Evolutionary conservation across 92 coral and sea anemone genomes (phyloP).

Genomic region (Zoanthus solanderi): DNA sequence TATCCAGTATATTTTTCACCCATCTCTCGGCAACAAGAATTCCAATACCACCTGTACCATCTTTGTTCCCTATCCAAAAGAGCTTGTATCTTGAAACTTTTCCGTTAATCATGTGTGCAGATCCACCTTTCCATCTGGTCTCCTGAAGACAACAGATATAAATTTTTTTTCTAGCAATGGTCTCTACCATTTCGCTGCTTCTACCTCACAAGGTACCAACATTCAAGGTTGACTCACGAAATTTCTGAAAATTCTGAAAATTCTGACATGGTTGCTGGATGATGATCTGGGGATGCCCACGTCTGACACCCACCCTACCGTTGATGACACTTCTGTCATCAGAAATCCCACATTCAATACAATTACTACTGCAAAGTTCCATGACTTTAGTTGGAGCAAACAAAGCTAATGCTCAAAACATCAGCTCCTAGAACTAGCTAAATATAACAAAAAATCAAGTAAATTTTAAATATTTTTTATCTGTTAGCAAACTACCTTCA

Average conservation of each 20-base stretch:
- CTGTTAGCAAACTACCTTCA: too few relatives aligned
- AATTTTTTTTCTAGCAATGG: conserved; percentile 13
- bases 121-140: conserved; percentile 34
- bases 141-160: conserved; percentile 20
- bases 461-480: too few relatives aligned
- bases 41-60: conserved; percentile 42
- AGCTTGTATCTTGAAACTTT: conserved; percentile 39
- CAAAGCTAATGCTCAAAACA: too few relatives aligned
- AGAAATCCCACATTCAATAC: too few relatives aligned
- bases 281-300: conserved; percentile 62
- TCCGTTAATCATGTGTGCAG: conserved; percentile 32
- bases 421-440: too few relatives aligned
- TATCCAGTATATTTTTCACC: conserved; percentile 28
- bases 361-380: too few relatives aligned
- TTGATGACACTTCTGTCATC: conserved; percentile 22
- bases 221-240: conserved; percentile 36
- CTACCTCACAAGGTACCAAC: conserved; percentile 54
- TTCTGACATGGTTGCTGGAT: conserved; percentile 35
- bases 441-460: too few relatives aligned
- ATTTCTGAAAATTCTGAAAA: not conserved
- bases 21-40: conserved; percentile 41
- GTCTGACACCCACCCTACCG: conserved; percentile 62
- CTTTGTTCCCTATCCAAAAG: conserved; percentile 46
- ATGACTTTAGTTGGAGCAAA: too few relatives aligned
- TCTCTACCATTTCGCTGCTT: conserved; percentile 37